Conservation (phyloP, 1,140 invertebrate species). For the Macrotrachela quadricornifera region DNA sequence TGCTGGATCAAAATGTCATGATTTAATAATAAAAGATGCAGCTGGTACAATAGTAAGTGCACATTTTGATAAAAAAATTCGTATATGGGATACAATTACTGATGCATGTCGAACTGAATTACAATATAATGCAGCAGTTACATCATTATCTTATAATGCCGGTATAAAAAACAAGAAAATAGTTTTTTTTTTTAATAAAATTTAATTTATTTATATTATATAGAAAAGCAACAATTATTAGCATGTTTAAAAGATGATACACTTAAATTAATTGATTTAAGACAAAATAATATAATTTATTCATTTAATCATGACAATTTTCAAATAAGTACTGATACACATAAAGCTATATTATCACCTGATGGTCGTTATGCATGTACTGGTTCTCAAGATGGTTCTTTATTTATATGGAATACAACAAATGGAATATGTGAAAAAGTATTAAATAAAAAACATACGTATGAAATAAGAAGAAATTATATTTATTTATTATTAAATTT, state of each 20-base stretch:
- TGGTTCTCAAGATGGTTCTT: conserved; percentile 64
- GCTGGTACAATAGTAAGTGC: conserved; percentile 67
- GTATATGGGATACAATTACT: conserved; percentile 74
- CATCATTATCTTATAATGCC: conserved; percentile 75
- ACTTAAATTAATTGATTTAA: conserved; percentile 69
- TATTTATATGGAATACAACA: conserved; percentile 71
- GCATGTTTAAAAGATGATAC: conserved; percentile 76
- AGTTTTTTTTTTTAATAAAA: neutral
- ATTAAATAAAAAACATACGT: conserved; percentile 72
- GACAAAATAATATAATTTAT: conserved; percentile 68
- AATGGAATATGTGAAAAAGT: conserved; percentile 49
- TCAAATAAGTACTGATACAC: conserved; percentile 79
- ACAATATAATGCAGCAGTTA: conserved; percentile 69
- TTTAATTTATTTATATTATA: neutral
- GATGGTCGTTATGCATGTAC: conserved; percentile 64
- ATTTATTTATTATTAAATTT: neutral
- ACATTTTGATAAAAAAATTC: conserved; percentile 83
- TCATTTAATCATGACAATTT: conserved; percentile 76
- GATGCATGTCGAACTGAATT: conserved; percentile 47
- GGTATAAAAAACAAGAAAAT: conserved; percentile 34
- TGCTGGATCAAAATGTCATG: conserved; percentile 82
- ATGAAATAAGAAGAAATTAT: neutral
- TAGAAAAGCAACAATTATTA: conserved; percentile 67
- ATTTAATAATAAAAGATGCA: conserved; percentile 65
- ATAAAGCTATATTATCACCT: conserved; percentile 69